phyloP scores from a whole-genome alignment of 2,888 invertebrate genomes.

The Anagyrus pseudococci region DNA sequence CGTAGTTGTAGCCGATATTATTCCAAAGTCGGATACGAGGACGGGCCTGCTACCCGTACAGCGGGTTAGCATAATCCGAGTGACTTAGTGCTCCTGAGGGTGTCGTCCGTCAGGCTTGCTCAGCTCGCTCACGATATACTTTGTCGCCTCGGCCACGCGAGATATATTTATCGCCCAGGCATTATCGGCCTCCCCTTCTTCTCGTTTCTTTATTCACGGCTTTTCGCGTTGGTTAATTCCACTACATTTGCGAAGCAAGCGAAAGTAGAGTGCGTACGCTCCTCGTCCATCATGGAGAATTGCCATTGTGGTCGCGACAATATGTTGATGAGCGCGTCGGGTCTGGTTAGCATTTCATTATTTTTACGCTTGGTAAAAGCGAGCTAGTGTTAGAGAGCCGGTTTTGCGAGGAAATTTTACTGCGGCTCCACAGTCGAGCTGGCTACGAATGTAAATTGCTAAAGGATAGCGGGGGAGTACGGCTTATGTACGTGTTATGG shows the following conservation, averaged over 20 bases:
- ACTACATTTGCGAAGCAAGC: slow-evolving; percentile 56
- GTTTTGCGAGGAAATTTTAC: background rate
- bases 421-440: background rate
- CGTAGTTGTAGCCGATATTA: slow-evolving; percentile 23
- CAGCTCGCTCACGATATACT: slow-evolving; percentile 57
- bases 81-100: slow-evolving; percentile 62
- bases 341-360: slow-evolving; percentile 56
- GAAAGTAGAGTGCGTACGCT: slow-evolving; percentile 39
- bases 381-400: background rate
- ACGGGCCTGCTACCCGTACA: no score
- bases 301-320: slow-evolving; percentile 61
- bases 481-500: no score
- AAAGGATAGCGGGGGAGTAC: no score
- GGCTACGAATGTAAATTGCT: no score
- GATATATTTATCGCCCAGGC: slow-evolving; percentile 55
- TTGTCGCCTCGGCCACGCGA: slow-evolving; percentile 51
- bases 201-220: slow-evolving; percentile 17
- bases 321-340: slow-evolving; percentile 48
- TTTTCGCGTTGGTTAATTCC: slow-evolving; percentile 54
- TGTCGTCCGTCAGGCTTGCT: slow-evolving; percentile 54
- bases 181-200: slow-evolving; percentile 41
- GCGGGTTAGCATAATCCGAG: slow-evolving; percentile 57
- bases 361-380: slow-evolving; percentile 39
- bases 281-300: slow-evolving; percentile 60
- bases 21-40: slow-evolving; percentile 12